These are phyloP conservation scores for Tragelaphus strepsiceros DNA, from an alignment of 2,113 vertebrate species.

Conservation along the genomic window DNA sequence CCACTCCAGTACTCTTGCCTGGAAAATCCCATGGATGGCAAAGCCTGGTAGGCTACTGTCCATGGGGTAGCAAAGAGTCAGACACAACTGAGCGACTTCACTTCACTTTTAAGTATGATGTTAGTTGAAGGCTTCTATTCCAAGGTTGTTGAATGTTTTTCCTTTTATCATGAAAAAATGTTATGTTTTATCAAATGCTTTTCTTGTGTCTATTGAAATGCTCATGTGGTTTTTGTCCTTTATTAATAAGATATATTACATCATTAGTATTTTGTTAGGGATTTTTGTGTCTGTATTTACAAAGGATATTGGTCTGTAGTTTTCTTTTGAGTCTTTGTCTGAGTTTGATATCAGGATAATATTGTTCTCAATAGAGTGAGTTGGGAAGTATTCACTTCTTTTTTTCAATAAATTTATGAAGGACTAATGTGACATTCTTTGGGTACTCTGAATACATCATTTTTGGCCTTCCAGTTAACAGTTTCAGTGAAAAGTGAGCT, in stretches of 20 bases:
- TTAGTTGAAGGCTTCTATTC: not conserved
- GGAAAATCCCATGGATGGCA: too few relatives aligned
- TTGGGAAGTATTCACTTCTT: not conserved
- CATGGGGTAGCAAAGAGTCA: too few relatives aligned
- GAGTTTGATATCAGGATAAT: not conserved
- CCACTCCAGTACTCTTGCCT: too few relatives aligned
- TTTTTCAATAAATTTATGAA: not conserved
- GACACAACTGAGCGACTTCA: too few relatives aligned
- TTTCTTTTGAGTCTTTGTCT: not conserved
- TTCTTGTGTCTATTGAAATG: not conserved
- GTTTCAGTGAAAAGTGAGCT: not conserved
- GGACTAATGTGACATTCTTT: not conserved
- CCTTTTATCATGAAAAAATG: not conserved
- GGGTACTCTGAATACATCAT: not conserved
- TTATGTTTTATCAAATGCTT: not conserved
- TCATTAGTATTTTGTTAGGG: not conserved
- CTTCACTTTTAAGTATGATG: not conserved
- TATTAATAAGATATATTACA: not conserved
- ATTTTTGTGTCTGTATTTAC: not conserved
- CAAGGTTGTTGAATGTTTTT: not conserved
- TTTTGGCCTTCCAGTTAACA: not conserved
- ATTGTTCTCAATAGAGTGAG: not conserved
- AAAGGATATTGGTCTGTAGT: not conserved
- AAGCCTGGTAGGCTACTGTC: too few relatives aligned
- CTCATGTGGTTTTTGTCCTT: not conserved